These are phyloP conservation scores for Bombyx huttoni DNA, from an alignment of 2,888 invertebrate genomes.

Conservation along the genomic window DNA sequence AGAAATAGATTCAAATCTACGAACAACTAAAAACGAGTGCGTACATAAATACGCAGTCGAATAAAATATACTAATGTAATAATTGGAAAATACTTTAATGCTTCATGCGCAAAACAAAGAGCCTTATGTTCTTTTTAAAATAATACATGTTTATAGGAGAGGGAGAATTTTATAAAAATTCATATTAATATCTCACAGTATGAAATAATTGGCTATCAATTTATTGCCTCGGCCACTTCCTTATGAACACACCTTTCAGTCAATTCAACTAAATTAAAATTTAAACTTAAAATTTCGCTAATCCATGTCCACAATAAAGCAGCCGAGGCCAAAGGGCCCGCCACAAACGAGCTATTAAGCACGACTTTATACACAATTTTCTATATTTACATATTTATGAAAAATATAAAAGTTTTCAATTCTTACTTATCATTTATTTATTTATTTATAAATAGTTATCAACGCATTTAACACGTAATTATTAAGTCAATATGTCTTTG, in stretches of 20 bases:
- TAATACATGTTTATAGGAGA: slow-evolving; percentile 15
- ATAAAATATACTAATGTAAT: too few relatives aligned
- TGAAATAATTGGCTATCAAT: slow-evolving; percentile 54
- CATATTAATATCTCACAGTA: slow-evolving; percentile 52
- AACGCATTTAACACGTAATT: too few relatives aligned
- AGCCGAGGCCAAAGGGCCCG: slow-evolving; percentile 26
- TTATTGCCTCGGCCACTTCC: slow-evolving; percentile 32
- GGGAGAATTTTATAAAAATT: slow-evolving; percentile 38
- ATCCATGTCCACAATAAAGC: slow-evolving; percentile 27
- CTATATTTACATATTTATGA: slow-evolving; percentile 9
- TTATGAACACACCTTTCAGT: slow-evolving; percentile 41
- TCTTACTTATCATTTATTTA: background rate
- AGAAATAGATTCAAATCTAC: slow-evolving; percentile 62
- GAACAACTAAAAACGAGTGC: slow-evolving; percentile 37
- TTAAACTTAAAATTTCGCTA: slow-evolving; percentile 11
- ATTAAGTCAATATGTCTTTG: background rate
- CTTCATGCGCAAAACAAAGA: slow-evolving; percentile 55
- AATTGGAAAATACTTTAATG: slow-evolving; percentile 58
- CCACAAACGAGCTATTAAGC: slow-evolving; percentile 22
- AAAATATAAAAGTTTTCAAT: slow-evolving; percentile 11
- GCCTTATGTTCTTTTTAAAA: slow-evolving; percentile 39
- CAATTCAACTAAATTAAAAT: slow-evolving; percentile 49
- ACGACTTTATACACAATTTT: slow-evolving; percentile 15
- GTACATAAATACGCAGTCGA: slow-evolving; percentile 8
- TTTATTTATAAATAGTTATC: background rate